These are phyloP conservation scores for Drymodes brunneopygia DNA, from an alignment of 2,113 vertebrate species.

Conservation along the genomic window DNA sequence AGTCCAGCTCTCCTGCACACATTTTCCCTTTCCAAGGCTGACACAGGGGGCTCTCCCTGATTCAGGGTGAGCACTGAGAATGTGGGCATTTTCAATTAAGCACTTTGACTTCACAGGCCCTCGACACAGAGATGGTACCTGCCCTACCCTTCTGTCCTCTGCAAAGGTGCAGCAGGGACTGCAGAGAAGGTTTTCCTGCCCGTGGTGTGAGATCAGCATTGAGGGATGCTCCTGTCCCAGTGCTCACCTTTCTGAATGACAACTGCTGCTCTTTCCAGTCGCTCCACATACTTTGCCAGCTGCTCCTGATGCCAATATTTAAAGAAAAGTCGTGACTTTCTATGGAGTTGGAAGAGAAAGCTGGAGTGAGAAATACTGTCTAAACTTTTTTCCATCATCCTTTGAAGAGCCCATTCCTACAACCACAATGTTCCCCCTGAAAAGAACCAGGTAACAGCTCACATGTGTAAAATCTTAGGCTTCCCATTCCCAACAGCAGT, in stretches of 20 bases:
- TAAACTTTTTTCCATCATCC: neutral
- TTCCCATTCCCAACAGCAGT: neutral
- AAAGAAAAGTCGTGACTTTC: slow-evolving; percentile 75
- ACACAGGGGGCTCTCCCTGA: neutral
- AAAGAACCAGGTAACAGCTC: neutral
- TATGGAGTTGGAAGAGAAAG: slow-evolving; percentile 12
- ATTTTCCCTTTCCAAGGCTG: neutral
- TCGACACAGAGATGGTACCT: neutral
- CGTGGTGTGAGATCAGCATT: neutral
- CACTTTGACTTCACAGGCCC: neutral
- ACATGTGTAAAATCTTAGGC: neutral
- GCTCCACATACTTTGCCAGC: slow-evolving; percentile 58
- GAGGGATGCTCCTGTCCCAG: neutral
- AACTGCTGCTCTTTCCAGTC: slow-evolving; percentile 62
- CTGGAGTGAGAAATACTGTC: neutral
- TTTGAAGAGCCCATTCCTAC: neutral
- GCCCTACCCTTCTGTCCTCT: neutral
- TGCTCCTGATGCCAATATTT: slow-evolving; percentile 80
- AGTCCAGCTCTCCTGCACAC: neutral
- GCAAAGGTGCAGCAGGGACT: neutral
- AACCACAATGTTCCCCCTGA: neutral
- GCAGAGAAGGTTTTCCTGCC: neutral
- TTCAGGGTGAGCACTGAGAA: neutral
- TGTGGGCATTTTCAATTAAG: neutral
- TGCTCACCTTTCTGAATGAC: slow-evolving; percentile 74